Evolutionary conservation across 2,888 invertebrate species (phyloP), one percentile per base, ranked within the genome.

Genomic region (Ophonus ardosiacus): DNA sequence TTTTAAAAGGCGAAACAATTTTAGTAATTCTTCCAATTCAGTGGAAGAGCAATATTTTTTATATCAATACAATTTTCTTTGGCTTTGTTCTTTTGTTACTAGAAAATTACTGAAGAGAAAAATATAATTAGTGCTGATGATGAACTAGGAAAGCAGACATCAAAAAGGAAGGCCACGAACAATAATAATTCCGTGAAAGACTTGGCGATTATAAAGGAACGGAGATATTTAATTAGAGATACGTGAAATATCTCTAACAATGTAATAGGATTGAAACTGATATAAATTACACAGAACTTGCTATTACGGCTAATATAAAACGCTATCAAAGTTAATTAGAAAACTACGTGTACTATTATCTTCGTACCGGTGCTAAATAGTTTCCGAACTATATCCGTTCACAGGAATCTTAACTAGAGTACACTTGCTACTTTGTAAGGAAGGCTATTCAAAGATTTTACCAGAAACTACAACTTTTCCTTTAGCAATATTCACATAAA

Each of bases 321-420:
- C 63, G 78, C 63, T 78, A 78, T 84, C 78, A 76, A 84, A 78
- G 78, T 78, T 84, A 84, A 84, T 84, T 84, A 84, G 84, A 78
- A 84, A 84, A 84, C 84, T 84, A 84, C 84, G 78, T 84, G 84
- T 76, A 84, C 84, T 51, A 84, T 84, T 84, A 84, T 84, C 63
- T 80, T 80, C 56, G 61, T 38, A 40, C 57, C 18, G 18, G 51
- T 40, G 84, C 21, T 57, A 81, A 65, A 81, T 68, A 81, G 81
- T 81, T 81, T 71, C 56, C 56, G 56, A 81, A 80, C 63, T 61
- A 57, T 74, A 57, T 74, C 40, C 40, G 71, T 74, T 43, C 71
- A 17, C 40, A 51, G 43, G 71, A 74, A 68, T 68, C n/a, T 31
- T 68, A 68, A 68, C 31, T 68, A 59, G 17, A 17, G 10, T 13